Evolutionary conservation across 1,140 invertebrate species (phyloP), one percentile per base, ranked within the genome.

Genomic region (Lordiphosa stackelbergi): DNA sequence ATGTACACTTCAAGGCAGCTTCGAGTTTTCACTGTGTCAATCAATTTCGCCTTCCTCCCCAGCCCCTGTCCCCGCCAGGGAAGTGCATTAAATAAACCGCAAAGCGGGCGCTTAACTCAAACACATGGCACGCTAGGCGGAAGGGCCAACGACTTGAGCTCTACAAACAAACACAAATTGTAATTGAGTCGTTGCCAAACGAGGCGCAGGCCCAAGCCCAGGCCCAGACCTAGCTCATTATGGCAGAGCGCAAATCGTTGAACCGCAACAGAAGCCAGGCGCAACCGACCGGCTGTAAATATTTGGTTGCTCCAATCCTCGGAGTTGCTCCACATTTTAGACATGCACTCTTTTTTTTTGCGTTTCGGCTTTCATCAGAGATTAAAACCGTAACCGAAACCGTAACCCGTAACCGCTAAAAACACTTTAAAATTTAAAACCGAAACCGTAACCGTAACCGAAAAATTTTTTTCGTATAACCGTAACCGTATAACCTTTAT

Each of bases 31-130:
- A 74, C 66, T 63, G 54, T 78, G 66, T 74, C 74, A 74, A 74
- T 61, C 69, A 70, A 56, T 64, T 70, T 53, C 42, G 47, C 42
- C 36, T 68, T 69, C 38, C 52, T 47, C 16, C 13, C 45, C 46
- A 5, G 22, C 22, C 22, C 22, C 22, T 5, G 22, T 24, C 55
- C 66, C 54, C 41, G 55, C 45, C 47, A 46, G 16, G 34, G 37
- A 55, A 61, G 59, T 62, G 75, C 75, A 83, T 83, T 77, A 77
- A 83, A 83, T 70, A 77, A 68, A 83, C 77, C 77, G 78, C 77
- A 83, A 68, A 83, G 58, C 77, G 68, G 73, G 69, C 69, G 68
- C 71, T 81, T 71, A 68, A 68, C 66, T 66, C 62, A 70, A 74
- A 70, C 57, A 70, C 53, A 58, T 48, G 69, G 35, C 53, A 56